Conservation (phyloP, 2,888 invertebrate species). For the Epinotia brunnichana region DNA sequence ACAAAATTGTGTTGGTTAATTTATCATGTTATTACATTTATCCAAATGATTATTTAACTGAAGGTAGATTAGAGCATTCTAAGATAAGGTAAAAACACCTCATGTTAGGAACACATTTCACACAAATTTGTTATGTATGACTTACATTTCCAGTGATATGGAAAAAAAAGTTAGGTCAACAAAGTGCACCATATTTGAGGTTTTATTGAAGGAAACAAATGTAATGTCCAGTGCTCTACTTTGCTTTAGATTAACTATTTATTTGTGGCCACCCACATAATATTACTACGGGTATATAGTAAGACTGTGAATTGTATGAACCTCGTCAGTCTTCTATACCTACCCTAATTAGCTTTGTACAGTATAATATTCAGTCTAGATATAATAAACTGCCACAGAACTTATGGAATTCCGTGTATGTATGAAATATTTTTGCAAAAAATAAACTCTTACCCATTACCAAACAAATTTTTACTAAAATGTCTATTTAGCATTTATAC, state of each 20-base stretch:
- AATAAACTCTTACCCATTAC: not conserved
- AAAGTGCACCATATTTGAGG: not conserved
- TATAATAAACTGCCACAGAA: constrained; percentile 21
- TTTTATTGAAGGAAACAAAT: not conserved
- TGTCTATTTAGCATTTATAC: constrained; percentile 10
- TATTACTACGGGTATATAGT: constrained; percentile 22
- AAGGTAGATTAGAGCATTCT: constrained; percentile 20
- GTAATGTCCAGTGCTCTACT: not conserved
- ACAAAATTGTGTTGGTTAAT: constrained; percentile 20
- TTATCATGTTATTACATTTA: constrained; percentile 15
- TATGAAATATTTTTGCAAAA: not conserved
- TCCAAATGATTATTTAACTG: constrained; percentile 13
- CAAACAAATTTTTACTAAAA: not conserved
- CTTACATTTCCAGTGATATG: not conserved
- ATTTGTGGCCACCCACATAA: constrained; percentile 23
- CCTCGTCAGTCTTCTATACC: constrained; percentile 19
- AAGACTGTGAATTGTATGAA: constrained; percentile 10
- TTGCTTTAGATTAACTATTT: not conserved
- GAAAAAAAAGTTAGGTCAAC: not conserved
- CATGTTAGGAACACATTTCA: constrained; percentile 1
- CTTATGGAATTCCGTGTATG: not conserved
- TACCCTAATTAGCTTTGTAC: constrained; percentile 23
- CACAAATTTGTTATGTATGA: not conserved
- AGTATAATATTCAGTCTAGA: constrained; percentile 7
- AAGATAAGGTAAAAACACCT: not conserved